These are phyloP conservation scores for Phortica magna DNA, from an alignment of 2,888 invertebrate genomes.

Conservation along the genomic window DNA sequence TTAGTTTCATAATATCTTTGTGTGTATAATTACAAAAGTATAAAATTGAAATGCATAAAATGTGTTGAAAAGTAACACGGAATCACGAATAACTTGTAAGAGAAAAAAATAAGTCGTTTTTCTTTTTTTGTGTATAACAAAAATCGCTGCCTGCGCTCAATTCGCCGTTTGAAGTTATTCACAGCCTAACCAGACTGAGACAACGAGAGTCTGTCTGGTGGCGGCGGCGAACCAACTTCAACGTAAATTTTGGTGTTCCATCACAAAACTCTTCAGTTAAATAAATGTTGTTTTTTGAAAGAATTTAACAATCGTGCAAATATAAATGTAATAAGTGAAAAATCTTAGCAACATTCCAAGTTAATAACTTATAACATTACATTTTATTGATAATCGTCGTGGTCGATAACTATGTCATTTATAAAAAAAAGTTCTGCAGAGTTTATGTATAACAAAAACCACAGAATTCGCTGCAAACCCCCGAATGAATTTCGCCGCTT, in stretches of 20 bases:
- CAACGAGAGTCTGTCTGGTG: background rate
- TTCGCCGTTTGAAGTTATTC: background rate
- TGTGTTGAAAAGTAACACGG: too few species aligned
- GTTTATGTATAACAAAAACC: constrained; percentile 19
- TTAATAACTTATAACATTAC: background rate
- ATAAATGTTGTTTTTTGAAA: background rate
- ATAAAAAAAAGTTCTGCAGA: constrained; percentile 6
- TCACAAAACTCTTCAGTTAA: background rate
- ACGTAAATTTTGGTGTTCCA: background rate
- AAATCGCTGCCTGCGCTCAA: background rate
- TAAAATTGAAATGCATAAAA: too few species aligned
- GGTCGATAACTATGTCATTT: background rate
- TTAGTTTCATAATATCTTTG: too few species aligned
- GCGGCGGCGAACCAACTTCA: background rate
- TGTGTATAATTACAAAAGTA: too few species aligned
- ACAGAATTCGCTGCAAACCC: constrained; percentile 17
- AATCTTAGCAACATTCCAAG: too few species aligned
- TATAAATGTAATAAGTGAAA: too few species aligned
- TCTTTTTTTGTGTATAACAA: constrained; percentile 20
- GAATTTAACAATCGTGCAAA: too few species aligned
- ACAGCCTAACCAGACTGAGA: background rate
- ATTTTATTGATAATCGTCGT: background rate
- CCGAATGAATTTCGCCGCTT: constrained; percentile 10
- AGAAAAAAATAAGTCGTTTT: background rate
- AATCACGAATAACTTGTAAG: background rate